Evolutionary conservation across 2,113 vertebrate genomes (phyloP).

Genomic region (Syngnathoides biaculeatus): DNA sequence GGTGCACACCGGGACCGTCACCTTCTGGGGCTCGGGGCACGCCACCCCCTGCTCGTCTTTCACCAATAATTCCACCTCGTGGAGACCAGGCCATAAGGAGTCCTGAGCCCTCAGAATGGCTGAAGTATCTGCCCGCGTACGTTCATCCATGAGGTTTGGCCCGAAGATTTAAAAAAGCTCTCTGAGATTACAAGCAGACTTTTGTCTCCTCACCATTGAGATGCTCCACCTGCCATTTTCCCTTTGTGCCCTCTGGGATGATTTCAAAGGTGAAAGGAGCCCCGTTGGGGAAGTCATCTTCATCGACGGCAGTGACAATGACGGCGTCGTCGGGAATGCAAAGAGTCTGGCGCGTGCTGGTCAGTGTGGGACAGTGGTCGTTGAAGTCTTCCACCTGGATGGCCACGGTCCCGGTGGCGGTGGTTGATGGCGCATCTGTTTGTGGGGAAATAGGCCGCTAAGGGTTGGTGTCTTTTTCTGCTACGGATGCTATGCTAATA

Average conservation of each 20-base stretch:
- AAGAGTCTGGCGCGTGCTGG: constrained; percentile 54
- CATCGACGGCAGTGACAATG: constrained; percentile 77
- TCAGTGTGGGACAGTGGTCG: constrained; percentile 85
- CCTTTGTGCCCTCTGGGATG: constrained; percentile 69
- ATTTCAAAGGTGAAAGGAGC: constrained; percentile 80
- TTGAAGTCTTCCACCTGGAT: constrained; percentile 83
- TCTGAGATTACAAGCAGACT: neutral
- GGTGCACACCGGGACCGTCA: constrained; percentile 61
- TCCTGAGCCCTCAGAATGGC: constrained; percentile 51
- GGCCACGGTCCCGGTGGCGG: constrained; percentile 82
- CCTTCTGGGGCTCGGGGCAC: constrained; percentile 62
- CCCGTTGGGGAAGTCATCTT: constrained; percentile 75
- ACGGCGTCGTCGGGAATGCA: constrained; percentile 68
- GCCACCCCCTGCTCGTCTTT: constrained; percentile 54
- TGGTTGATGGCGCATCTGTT: constrained; percentile 72
- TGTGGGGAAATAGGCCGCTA: neutral
- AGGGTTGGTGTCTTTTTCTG: neutral
- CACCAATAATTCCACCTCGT: constrained; percentile 53
- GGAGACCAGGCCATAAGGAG: constrained; percentile 46
- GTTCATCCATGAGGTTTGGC: neutral
- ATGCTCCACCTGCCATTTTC: constrained; percentile 76
- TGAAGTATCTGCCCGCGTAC: constrained; percentile 56
- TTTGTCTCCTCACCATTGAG: constrained; percentile 74
- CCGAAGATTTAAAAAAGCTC: neutral
- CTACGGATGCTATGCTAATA: neutral